A percentile compares a stretch with the other conserved stretches of the same genome.
phyloP scores from a whole-genome alignment of 1,140 invertebrate genomes.

The Lepidurus packardi region DNA sequence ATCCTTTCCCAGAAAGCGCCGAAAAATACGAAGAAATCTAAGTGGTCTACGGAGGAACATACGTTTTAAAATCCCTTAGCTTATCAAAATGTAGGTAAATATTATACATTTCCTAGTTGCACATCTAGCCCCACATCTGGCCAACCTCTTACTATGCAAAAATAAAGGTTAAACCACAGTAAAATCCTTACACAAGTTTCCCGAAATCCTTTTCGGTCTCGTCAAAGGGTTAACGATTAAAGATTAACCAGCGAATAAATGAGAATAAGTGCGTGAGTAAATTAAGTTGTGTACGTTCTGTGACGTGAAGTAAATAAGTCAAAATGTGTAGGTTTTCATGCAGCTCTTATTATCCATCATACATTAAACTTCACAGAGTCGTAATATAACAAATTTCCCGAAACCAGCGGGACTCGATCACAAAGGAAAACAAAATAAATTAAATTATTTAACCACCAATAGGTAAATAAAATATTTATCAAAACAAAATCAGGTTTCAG shows the following conservation, averaged over 20 bases:
- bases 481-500: background rate
- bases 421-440: background rate
- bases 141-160: background rate
- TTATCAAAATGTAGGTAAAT: background rate
- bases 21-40: background rate
- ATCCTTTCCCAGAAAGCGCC: background rate
- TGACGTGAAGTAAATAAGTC: background rate
- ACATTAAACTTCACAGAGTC: background rate
- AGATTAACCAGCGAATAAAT: too few relatives aligned
- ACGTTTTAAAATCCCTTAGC: background rate
- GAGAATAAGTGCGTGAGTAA: too few relatives aligned
- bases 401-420: background rate
- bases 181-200: too few relatives aligned
- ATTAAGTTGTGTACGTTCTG: too few relatives aligned
- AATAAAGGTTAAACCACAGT: too few relatives aligned
- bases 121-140: background rate
- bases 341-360: background rate
- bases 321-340: background rate
- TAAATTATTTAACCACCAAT: background rate
- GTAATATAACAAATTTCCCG: background rate
- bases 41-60: background rate
- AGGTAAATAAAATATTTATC: background rate
- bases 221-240: too few relatives aligned
- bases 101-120: background rate
- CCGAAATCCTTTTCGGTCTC: too few relatives aligned